These are phyloP conservation scores for Dynastes maya DNA, from an alignment of 2,888 invertebrate genomes.

Conservation along the genomic window DNA sequence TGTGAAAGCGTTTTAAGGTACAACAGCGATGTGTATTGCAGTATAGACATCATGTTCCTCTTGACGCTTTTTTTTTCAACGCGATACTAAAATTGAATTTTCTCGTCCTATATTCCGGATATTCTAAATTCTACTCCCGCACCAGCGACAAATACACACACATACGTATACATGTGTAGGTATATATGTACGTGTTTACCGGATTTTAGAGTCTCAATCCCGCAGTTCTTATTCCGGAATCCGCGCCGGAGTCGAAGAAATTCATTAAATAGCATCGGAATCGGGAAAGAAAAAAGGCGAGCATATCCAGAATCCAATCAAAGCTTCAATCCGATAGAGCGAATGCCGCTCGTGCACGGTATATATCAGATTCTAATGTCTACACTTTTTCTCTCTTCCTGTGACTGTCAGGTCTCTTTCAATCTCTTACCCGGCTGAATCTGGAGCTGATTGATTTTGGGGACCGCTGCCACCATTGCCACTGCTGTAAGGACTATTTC, in stretches of 20 bases:
- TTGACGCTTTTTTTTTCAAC: not conserved
- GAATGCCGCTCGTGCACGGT: constrained; percentile 52
- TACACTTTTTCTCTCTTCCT: constrained; percentile 59
- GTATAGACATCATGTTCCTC: not conserved
- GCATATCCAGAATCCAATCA: constrained; percentile 64
- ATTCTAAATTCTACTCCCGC: constrained; percentile 22
- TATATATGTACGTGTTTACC: constrained; percentile 6
- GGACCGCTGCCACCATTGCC: constrained; percentile 45
- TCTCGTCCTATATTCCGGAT: constrained; percentile 16
- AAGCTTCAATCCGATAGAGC: constrained; percentile 61
- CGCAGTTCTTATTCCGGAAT: constrained; percentile 26
- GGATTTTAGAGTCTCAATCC: constrained; percentile 31
- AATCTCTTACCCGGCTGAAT: constrained; percentile 58
- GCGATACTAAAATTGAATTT: constrained; percentile 31
- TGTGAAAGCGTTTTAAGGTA: not conserved
- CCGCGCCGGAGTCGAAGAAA: constrained; percentile 45
- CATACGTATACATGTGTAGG: too few species aligned
- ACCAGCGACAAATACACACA: not conserved
- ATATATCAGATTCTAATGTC: constrained; percentile 60
- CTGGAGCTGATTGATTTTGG: constrained; percentile 62
- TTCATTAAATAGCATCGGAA: constrained; percentile 57
- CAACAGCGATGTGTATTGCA: not conserved
- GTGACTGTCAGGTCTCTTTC: constrained; percentile 62
- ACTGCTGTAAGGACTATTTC: constrained; percentile 46
- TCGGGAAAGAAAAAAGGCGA: constrained; percentile 49